Percentiles rank a stretch among this genome's conserved stretches.
Evolutionary conservation across 2,888 invertebrate genomes (phyloP).

Genomic region (Ischnus inquisitorius): DNA sequence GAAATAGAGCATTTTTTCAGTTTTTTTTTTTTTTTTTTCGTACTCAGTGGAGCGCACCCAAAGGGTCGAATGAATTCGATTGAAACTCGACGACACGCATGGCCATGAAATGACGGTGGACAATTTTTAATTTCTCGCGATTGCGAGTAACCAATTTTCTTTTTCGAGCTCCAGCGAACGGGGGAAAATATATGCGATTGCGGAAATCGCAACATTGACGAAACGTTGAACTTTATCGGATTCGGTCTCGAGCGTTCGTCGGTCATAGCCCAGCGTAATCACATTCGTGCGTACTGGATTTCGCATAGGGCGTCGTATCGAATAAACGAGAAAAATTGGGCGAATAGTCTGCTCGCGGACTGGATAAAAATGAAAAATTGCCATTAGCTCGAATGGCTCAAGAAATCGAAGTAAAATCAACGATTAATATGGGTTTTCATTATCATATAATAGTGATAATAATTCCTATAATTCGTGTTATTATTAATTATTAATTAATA

Average conservation of each 20-base stretch:
- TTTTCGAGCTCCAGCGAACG: background rate
- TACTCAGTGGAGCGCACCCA: slow-evolving; percentile 9
- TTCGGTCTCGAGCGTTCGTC: background rate
- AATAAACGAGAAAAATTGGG: background rate
- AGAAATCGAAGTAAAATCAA: background rate
- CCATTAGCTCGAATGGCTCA: background rate
- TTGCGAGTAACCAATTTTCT: slow-evolving; percentile 4
- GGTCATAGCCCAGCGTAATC: slow-evolving; percentile 1
- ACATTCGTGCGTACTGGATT: background rate
- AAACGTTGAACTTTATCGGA: slow-evolving; percentile 16
- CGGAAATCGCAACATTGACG: slow-evolving; percentile 8
- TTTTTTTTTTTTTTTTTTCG: slow-evolving; percentile 32
- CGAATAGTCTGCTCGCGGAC: slow-evolving; percentile 6
- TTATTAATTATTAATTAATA: too few species aligned
- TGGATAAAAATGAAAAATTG: slow-evolving; percentile 1
- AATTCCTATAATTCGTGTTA: too few species aligned
- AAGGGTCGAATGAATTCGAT: slow-evolving; percentile 60
- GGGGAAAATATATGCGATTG: slow-evolving; percentile 8
- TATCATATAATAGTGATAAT: too few species aligned
- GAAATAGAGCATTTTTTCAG: too few species aligned
- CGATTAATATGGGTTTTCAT: too few species aligned
- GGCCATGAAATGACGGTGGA: slow-evolving; percentile 48
- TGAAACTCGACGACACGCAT: slow-evolving; percentile 46
- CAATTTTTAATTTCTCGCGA: slow-evolving; percentile 23
- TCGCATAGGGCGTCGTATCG: background rate